Percentiles rank a stretch among this genome's conserved stretches.
Conservation (phyloP, 2,888 invertebrate species). For the Apocheima hispidaria region DNA sequence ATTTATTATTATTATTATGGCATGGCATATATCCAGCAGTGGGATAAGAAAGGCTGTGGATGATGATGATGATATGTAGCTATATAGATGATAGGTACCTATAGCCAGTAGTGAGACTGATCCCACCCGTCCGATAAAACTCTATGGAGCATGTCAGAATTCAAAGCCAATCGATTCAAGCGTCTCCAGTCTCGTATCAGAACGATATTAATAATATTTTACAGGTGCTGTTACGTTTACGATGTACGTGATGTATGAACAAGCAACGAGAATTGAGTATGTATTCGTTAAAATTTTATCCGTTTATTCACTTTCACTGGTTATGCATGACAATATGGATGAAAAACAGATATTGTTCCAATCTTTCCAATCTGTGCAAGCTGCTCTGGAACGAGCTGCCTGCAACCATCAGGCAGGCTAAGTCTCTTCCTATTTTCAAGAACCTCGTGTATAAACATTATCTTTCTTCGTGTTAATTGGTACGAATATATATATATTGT, state of each 20-base stretch:
- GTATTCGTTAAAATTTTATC: constrained; percentile 1
- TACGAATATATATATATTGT: no score
- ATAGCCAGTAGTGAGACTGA: not conserved
- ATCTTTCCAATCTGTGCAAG: no score
- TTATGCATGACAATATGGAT: not conserved
- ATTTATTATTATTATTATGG: no score
- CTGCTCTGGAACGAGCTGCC: no score
- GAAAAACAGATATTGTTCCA: not conserved
- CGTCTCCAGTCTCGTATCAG: constrained; percentile 1
- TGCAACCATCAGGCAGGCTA: no score
- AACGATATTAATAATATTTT: constrained; percentile 8
- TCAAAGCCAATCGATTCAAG: not conserved
- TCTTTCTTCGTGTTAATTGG: no score
- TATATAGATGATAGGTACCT: not conserved
- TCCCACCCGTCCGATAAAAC: not conserved
- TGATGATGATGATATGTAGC: no score
- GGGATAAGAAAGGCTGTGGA: no score
- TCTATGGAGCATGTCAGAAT: not conserved
- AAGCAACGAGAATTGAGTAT: not conserved
- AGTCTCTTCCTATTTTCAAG: no score
- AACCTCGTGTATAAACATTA: no score
- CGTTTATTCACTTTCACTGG: not conserved
- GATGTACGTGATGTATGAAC: constrained; percentile 12
- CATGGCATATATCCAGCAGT: no score
- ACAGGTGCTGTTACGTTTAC: constrained; percentile 22